Conservation (phyloP, 2,797 vertebrate genomes). For the Benthosema pterotum region DNA sequence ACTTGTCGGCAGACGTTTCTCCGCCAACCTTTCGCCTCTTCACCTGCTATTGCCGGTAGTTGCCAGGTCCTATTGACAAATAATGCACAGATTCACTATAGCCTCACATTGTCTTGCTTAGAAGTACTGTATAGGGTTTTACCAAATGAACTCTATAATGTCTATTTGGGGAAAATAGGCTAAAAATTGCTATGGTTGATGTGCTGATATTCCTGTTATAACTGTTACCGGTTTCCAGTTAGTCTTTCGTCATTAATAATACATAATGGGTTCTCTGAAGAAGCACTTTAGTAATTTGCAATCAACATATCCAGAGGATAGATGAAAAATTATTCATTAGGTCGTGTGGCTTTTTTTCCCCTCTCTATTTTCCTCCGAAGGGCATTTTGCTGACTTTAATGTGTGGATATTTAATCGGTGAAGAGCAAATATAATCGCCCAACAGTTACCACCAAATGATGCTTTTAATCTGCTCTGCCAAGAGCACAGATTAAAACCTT, state of each 20-base stretch:
- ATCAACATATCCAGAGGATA: slow-evolving; percentile 39
- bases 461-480: slow-evolving; percentile 16
- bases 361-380: slow-evolving; percentile 3
- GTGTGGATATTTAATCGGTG: slow-evolving; percentile 41
- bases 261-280: slow-evolving; percentile 23
- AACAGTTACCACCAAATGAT: slow-evolving; percentile 37
- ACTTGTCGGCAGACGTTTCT: too few species aligned
- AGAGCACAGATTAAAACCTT: not conserved
- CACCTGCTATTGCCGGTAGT: too few species aligned
- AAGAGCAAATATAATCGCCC: slow-evolving; percentile 33
- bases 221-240: slow-evolving; percentile 13
- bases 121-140: too few species aligned
- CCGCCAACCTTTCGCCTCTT: too few species aligned
- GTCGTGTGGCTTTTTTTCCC: not conserved
- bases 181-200: not conserved
- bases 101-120: too few species aligned
- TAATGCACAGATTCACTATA: too few species aligned
- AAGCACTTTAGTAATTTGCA: slow-evolving; percentile 30
- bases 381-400: slow-evolving; percentile 19
- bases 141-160: too few species aligned
- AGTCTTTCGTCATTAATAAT: slow-evolving; percentile 31
- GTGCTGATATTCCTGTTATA: slow-evolving; percentile 6
- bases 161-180: too few species aligned
- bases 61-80: too few species aligned
- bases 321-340: slow-evolving; percentile 43